Evolutionary conservation across 1,140 invertebrate species (phyloP), one percentile per base, ranked within the genome.

Genomic region (Aphelenchoides avenae): DNA sequence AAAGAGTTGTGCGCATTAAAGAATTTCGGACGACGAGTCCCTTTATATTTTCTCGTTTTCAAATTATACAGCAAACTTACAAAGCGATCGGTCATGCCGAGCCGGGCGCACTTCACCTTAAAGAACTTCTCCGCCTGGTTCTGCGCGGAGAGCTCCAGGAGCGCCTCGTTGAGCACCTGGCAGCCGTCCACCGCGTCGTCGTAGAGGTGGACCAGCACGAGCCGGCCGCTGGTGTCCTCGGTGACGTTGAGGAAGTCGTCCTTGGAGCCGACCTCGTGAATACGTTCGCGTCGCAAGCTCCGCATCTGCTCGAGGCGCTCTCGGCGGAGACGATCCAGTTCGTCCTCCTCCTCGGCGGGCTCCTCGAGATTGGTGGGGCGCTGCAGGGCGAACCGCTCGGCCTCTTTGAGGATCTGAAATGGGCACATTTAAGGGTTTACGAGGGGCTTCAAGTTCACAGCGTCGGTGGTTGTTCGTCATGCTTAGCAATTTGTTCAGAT

Each of bases 361-460:
- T 66, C 44, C 22, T 67, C n/a, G 2, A 26, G 39, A n/a, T 53
- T 39, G 22, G 4, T 41, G 18, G 44, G 40, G 24, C 29, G 31
- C 24, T 66, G 5, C 24, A 67, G 37, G n/a, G 52, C 37, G 48
- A 67, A 71, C 9, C 65, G 65, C 36, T 63, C 44, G 5, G 68
- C 61, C 36, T 52, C 61, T 52, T 57, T 33, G 15, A 66, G 15
- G 7, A 67, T 24, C 65, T 67, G 44, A 46, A 67, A 66, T 24
- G 7, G 47, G 6, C 6, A 7, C 6, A 44, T 44, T 15, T 44
- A 15, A n/a, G 22, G 13, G 22, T 44, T 44, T 24, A n/a, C n/a
- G n/a, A 44, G n/a, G 22, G n/a, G 15, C 22, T 31, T 3, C 26
- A 48, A 40, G 13, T 52, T 61, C 46, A 59, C 34, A 20, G 27